Base-by-base conservation (phyloP, 2,888 invertebrate species). In the Stegophylla sp. region DNA sequence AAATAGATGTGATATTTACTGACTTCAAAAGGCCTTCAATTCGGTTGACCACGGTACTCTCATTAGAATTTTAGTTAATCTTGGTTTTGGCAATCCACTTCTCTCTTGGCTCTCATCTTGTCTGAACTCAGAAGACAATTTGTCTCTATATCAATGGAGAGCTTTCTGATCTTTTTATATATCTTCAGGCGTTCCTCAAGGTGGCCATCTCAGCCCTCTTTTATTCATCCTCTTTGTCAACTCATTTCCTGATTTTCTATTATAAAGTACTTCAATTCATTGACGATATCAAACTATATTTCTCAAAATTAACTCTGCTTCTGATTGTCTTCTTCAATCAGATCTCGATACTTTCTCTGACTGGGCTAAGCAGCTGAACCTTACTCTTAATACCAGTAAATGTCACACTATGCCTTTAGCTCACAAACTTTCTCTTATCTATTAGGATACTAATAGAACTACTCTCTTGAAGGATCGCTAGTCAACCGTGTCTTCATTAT, bases 71-170 rank as follows among this genome's bases (percentile, higher is more conserved):
- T 20, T 53, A 56, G 56, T 23, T 23, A 23, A 56, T 23, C 56
- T 23, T 56, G 56, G 56, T 56, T n/a, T 53, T 53, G n/a, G 53
- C n/a, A 53, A 13, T 53, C 53, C 53, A 7, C n/a, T 53, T n/a
- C 53, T 53, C 53, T 53, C 20, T 3, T 53, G 53, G 53, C 53
- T 53, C 5, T 53, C 53, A n/a, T 53, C 53, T 53, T 53, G n/a
- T 53, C 1, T 53, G 2, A 20, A 53, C 53, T n/a, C 53, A 53
- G n/a, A n/a, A 53, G n/a, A 53, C 53, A 53, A 53, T 53, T 53
- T 53, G 20, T 53, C 7, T n/a, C 53, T 4, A 53, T 53, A n/a
- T n/a, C 7, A 53, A 53, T 53, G 53, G 53, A n/a, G 20, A n/a
- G 53, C 20, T 20, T n/a, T 53, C 53, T 53, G n/a, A n/a, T 53